Evolutionary conservation across 2,113 vertebrate genomes (phyloP).

Genomic region (Brachionichthys hirsutus): DNA sequence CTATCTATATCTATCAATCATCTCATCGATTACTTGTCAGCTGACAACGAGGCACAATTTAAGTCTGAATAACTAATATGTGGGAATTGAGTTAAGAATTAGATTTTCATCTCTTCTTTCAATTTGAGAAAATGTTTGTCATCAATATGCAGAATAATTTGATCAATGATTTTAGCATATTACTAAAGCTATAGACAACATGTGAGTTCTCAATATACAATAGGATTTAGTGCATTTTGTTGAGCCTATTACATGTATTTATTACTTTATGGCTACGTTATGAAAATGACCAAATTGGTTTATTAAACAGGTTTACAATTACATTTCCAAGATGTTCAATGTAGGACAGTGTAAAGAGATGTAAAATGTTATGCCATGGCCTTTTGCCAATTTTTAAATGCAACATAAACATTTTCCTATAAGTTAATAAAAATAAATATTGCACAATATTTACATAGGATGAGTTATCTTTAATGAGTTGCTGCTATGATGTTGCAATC

Average conservation of each 20-base stretch:
- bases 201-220: slow-evolving; percentile 2
- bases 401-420: slow-evolving; percentile 54
- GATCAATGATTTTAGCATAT: slow-evolving; percentile 10
- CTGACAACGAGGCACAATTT: not conserved
- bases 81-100: not conserved
- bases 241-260: not conserved
- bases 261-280: not conserved
- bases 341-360: slow-evolving; percentile 6
- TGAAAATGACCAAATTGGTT: not conserved
- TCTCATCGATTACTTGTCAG: too few relatives aligned
- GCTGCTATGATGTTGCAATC: slow-evolving; percentile 26
- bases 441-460: slow-evolving; percentile 73
- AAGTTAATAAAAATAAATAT: slow-evolving; percentile 73
- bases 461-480: slow-evolving; percentile 11
- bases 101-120: not conserved
- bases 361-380: slow-evolving; percentile 19
- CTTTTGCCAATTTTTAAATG: slow-evolving; percentile 24
- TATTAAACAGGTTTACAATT: slow-evolving; percentile 17
- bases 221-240: not conserved
- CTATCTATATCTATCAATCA: too few relatives aligned
- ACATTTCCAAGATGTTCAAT: not conserved
- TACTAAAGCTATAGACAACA: slow-evolving; percentile 4
- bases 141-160: not conserved
- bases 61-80: not conserved
- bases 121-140: not conserved